Conservation (phyloP, 2,113 vertebrate genomes). For the Aspidoscelis tigris region DNA sequence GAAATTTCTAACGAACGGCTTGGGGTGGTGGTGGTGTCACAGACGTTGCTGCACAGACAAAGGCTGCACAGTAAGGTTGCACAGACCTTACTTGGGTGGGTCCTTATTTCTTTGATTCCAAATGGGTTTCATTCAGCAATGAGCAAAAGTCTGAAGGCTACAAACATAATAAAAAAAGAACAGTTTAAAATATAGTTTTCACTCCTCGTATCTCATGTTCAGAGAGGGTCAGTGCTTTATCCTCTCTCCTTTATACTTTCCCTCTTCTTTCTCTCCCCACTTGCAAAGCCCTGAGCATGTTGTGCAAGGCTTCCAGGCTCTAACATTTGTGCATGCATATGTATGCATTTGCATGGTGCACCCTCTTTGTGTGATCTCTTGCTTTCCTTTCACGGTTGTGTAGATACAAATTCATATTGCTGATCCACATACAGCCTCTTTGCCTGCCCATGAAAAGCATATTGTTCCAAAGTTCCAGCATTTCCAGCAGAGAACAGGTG, state of each 20-base stretch:
- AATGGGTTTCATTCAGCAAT: constrained; percentile 24
- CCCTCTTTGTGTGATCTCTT: neutral
- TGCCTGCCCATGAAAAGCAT: neutral
- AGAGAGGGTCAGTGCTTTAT: neutral
- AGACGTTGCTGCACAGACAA: too few species aligned
- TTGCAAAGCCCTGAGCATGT: neutral
- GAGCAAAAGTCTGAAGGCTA: neutral
- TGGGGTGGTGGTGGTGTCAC: too few species aligned
- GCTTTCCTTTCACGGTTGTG: too few species aligned
- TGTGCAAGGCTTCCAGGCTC: neutral
- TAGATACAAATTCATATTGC: neutral
- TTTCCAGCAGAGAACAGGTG: constrained; percentile 36
- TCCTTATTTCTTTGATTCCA: constrained; percentile 42
- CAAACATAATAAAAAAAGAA: constrained; percentile 19
- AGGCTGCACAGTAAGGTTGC: neutral
- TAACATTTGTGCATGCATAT: neutral
- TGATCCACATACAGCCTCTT: neutral
- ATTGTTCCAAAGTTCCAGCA: neutral
- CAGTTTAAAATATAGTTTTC: neutral
- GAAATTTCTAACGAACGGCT: too few species aligned
- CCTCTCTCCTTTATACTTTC: neutral
- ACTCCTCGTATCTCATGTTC: neutral
- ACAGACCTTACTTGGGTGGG: constrained; percentile 18
- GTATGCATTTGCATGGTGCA: neutral
- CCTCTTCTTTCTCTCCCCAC: neutral